Evolutionary conservation across 2,113 vertebrate genomes (phyloP).

Genomic region (Porphyrio hochstetteri): DNA sequence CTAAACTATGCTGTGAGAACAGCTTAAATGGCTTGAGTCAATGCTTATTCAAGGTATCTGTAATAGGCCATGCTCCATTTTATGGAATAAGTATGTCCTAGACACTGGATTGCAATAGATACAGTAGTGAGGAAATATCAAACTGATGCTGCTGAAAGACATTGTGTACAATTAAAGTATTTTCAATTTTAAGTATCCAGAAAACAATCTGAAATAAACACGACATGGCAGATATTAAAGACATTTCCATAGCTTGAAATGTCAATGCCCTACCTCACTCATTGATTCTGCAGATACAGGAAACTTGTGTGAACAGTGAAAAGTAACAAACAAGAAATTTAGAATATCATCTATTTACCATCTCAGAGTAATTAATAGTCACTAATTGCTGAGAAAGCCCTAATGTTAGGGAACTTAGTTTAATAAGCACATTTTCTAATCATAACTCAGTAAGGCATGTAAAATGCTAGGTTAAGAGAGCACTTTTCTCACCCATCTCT

Average conservation of each 20-base stretch:
- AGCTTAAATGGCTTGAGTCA: not conserved
- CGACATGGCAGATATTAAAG: not conserved
- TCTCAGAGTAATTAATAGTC: not conserved
- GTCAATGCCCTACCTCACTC: not conserved
- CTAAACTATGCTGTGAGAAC: not conserved
- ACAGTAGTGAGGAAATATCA: not conserved
- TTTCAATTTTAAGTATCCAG: not conserved
- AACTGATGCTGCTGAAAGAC: not conserved
- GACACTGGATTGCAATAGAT: not conserved
- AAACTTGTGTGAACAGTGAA: not conserved
- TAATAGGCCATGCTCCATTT: constrained; percentile 3
- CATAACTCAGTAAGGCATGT: not conserved
- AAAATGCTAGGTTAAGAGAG: not conserved
- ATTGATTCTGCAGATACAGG: not conserved
- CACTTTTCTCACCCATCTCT: not conserved
- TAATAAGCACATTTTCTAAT: not conserved
- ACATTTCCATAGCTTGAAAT: not conserved
- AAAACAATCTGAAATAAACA: not conserved
- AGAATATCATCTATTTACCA: not conserved
- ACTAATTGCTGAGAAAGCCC: not conserved
- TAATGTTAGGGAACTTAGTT: not conserved
- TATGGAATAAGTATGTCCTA: not conserved
- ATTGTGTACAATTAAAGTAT: not conserved
- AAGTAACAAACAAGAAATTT: not conserved
- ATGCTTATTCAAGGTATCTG: not conserved